A percentile compares a stretch with the other conserved stretches of the same genome.
phyloP scores from a whole-genome alignment of 1,140 invertebrate genomes.

The Goniozus legneri region DNA sequence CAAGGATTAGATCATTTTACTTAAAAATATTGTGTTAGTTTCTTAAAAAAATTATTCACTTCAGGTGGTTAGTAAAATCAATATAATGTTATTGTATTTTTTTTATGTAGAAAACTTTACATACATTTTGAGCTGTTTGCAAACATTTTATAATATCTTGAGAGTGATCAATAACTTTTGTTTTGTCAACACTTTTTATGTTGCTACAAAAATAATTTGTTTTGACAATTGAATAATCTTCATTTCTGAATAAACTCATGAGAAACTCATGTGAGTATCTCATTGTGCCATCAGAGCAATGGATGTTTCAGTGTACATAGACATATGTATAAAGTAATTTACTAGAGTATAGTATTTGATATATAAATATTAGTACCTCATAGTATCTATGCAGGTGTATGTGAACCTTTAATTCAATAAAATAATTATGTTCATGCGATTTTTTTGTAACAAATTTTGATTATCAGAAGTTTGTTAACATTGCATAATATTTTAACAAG shows the following conservation, averaged over 20 bases:
- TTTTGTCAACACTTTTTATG: too few species aligned
- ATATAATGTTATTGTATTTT: not conserved
- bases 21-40: not conserved
- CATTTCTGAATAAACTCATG: too few species aligned
- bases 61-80: not conserved
- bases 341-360: constrained; percentile 20
- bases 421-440: constrained; percentile 21
- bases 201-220: too few species aligned
- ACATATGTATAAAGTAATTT: too few species aligned
- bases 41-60: not conserved
- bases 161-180: too few species aligned
- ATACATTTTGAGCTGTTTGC: not conserved
- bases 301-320: too few species aligned
- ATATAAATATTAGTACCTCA: constrained; percentile 18
- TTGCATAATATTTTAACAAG: not conserved
- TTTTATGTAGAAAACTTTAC: not conserved
- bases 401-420: constrained; percentile 25
- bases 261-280: too few species aligned
- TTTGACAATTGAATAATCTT: too few species aligned
- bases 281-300: too few species aligned
- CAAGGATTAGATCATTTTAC: not conserved
- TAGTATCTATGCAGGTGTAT: constrained; percentile 33
- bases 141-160: too few species aligned
- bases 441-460: constrained; percentile 16
- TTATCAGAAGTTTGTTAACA: too few species aligned